Percentiles rank a stretch among this genome's conserved stretches.
phyloP scores from a whole-genome alignment of 2,797 vertebrate species.

The Leucoraja ocellata region DNA sequence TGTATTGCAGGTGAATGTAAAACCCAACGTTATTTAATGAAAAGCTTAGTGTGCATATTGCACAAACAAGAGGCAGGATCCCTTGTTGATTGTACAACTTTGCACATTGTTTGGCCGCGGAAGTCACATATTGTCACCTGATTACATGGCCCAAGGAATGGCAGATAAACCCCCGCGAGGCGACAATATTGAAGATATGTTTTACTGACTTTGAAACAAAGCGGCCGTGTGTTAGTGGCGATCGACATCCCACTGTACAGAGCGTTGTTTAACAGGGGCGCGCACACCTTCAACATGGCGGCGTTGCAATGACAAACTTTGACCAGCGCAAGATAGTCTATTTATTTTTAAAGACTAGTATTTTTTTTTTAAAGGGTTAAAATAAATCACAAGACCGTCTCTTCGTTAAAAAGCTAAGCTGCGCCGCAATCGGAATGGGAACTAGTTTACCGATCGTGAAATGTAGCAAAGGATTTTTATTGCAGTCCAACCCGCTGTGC shows the following conservation, averaged over 20 bases:
- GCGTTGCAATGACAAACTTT: slow-evolving; percentile 8
- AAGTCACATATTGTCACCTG: slow-evolving; percentile 28
- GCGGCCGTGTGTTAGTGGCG: neutral
- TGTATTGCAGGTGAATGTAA: neutral
- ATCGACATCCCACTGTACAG: neutral
- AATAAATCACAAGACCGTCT: neutral
- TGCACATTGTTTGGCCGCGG: neutral
- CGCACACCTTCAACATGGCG: slow-evolving; percentile 37
- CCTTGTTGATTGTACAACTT: slow-evolving; percentile 25
- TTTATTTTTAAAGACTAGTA: neutral
- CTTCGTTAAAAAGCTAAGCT: neutral
- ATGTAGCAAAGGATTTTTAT: neutral
- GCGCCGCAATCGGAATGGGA: too few species aligned
- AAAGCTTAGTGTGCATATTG: neutral
- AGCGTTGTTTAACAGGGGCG: too few species aligned
- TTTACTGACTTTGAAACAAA: neutral
- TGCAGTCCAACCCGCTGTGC: neutral
- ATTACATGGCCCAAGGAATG: neutral
- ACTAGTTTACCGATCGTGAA: neutral
- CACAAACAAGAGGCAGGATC: neutral
- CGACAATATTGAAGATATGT: neutral
- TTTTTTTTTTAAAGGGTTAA: too few species aligned
- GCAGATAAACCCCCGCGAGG: neutral
- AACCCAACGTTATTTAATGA: slow-evolving; percentile 10
- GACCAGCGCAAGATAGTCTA: neutral